Evolutionary conservation across 2,113 vertebrate genomes (phyloP).

Genomic region (Pongo abelii): DNA sequence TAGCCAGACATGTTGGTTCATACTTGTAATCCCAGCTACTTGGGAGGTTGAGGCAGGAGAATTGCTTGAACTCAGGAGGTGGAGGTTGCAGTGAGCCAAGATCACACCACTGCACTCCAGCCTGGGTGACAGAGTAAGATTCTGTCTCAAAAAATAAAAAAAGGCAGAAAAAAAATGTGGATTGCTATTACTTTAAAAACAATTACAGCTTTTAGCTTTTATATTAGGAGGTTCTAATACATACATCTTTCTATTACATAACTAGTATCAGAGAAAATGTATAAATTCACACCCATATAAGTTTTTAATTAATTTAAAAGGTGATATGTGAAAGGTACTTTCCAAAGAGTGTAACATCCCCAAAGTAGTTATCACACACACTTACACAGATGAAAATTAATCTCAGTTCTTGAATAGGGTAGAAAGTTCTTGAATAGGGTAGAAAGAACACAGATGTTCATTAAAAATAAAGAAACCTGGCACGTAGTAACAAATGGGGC

Average conservation of each 20-base stretch:
- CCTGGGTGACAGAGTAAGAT: too few relatives aligned
- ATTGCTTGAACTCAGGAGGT: too few relatives aligned
- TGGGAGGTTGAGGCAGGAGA: too few relatives aligned
- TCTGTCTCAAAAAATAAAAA: neutral
- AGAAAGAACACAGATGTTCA: neutral
- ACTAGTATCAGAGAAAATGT: neutral
- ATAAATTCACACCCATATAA: conserved; percentile 27
- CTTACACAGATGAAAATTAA: neutral
- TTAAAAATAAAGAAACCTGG: neutral
- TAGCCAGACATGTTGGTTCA: too few relatives aligned
- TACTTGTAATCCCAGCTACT: too few relatives aligned
- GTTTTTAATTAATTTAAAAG: conserved; percentile 52
- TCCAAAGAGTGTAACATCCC: neutral
- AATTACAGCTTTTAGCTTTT: conserved; percentile 36
- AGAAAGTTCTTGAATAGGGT: neutral
- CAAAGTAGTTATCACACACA: neutral
- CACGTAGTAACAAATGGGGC: neutral
- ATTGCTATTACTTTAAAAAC: neutral
- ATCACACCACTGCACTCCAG: too few relatives aligned
- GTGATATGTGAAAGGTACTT: neutral
- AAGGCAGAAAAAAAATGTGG: conserved; percentile 5
- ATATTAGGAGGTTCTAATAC: neutral
- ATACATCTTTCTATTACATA: neutral
- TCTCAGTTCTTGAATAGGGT: neutral
- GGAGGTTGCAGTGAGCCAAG: too few relatives aligned